A percentile compares a stretch with the other conserved stretches of the same genome.
These are phyloP conservation scores for Sussaba pulchella DNA, from an alignment of 2,888 invertebrate genomes.

Conservation along the genomic window DNA sequence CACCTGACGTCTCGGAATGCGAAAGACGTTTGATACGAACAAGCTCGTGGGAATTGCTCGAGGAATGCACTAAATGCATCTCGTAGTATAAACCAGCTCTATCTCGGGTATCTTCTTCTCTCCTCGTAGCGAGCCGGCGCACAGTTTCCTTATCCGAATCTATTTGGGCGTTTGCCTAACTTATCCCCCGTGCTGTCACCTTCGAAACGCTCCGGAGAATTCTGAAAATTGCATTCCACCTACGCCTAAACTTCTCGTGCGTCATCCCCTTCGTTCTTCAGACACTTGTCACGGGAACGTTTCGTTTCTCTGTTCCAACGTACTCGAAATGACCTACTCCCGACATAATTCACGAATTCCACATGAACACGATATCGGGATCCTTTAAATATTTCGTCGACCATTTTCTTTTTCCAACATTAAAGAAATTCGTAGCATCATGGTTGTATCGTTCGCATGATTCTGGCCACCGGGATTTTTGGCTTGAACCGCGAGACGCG, in stretches of 20 bases:
- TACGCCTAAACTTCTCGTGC: slow-evolving; percentile 21
- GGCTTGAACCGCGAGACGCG: slow-evolving; percentile 70
- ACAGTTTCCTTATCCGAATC: slow-evolving; percentile 78
- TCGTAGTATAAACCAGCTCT: slow-evolving; percentile 75
- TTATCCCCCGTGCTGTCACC: slow-evolving; percentile 36
- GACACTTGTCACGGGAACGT: slow-evolving; percentile 60
- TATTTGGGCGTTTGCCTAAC: slow-evolving; percentile 75
- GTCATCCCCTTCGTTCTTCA: slow-evolving; percentile 44
- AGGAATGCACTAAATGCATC: slow-evolving; percentile 80
- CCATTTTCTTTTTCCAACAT: slow-evolving; percentile 21
- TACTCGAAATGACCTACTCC: background rate
- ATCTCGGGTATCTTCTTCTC: slow-evolving; percentile 47
- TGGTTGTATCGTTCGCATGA: slow-evolving; percentile 53
- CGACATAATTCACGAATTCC: background rate
- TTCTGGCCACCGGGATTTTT: slow-evolving; percentile 59
- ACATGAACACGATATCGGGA: background rate
- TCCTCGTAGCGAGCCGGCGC: too few relatives aligned
- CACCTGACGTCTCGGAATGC: slow-evolving; percentile 73
- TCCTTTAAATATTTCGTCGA: background rate
- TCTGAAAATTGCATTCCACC: slow-evolving; percentile 81
- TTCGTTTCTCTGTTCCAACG: slow-evolving; percentile 6
- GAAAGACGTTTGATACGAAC: slow-evolving; percentile 63
- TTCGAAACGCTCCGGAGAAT: slow-evolving; percentile 73
- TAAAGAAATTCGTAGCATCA: background rate
- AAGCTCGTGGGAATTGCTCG: slow-evolving; percentile 70